phyloP scores from a whole-genome alignment of 2,113 vertebrate species.

The Hucho hucho region DNA sequence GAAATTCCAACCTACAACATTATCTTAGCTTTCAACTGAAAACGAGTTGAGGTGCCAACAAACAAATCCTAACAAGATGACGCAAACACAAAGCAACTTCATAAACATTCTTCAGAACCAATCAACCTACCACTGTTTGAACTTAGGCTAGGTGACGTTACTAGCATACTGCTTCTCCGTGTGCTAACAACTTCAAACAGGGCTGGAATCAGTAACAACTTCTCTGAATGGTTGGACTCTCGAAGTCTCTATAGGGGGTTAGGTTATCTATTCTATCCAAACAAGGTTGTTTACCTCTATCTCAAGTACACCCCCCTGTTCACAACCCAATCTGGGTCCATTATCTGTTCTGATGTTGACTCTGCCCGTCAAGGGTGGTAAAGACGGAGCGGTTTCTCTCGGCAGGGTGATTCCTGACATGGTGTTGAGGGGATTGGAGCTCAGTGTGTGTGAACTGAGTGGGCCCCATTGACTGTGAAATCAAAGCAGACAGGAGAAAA shows the following conservation, averaged over 20 bases:
- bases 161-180: too few species aligned
- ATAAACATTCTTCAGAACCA: too few species aligned
- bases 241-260: too few species aligned
- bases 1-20: too few species aligned
- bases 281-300: too few species aligned
- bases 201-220: too few species aligned
- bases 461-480: slow-evolving; percentile 39
- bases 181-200: too few species aligned
- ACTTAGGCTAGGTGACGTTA: too few species aligned
- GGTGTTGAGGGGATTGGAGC: slow-evolving; percentile 31
- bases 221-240: too few species aligned
- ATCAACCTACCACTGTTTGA: too few species aligned
- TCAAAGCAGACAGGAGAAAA: slow-evolving; percentile 34
- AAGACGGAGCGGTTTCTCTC: neutral
- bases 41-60: neutral
- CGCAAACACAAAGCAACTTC: neutral
- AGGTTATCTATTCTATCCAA: too few species aligned
- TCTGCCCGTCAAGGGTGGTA: neutral
- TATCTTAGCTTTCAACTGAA: neutral
- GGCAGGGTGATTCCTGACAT: slow-evolving; percentile 19
- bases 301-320: too few species aligned
- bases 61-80: neutral
- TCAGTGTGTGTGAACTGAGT: slow-evolving; percentile 37
- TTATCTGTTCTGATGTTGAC: neutral
- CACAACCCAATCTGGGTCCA: neutral